These are phyloP conservation scores for Idaea biselata DNA, from an alignment of 2,888 invertebrate species.

Conservation along the genomic window DNA sequence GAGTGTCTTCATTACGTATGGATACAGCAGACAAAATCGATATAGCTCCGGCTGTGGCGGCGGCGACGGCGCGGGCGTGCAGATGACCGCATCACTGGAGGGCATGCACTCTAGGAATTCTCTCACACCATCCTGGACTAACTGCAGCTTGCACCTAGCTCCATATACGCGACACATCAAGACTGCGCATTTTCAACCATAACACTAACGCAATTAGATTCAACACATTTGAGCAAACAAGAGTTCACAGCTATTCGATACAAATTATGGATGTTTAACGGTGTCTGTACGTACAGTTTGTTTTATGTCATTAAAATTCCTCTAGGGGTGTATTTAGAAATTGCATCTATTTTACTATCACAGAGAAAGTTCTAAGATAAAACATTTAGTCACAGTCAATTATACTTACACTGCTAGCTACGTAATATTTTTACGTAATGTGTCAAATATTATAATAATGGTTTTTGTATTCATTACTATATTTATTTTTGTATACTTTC, in stretches of 20 bases:
- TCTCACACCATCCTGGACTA: constrained; percentile 24
- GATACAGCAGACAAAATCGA: constrained; percentile 72
- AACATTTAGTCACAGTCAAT: neutral
- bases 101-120: constrained; percentile 51
- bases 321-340: neutral
- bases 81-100: constrained; percentile 46
- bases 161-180: neutral
- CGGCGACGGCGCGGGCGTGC: constrained; percentile 38
- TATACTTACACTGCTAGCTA: neutral
- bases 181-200: neutral
- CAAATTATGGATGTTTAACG: neutral
- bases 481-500: constrained; percentile 43
- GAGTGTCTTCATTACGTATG: constrained; percentile 56
- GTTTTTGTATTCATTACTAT: constrained; percentile 13
- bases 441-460: neutral
- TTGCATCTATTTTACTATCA: neutral
- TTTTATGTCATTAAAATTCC: neutral
- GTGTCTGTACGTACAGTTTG: neutral
- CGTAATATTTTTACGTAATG: constrained; percentile 2
- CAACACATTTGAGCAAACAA: neutral
- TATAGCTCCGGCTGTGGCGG: constrained; percentile 50
- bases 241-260: neutral
- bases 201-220: neutral
- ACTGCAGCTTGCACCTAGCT: neutral
- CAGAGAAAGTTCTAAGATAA: neutral